phyloP scores from a whole-genome alignment of 2,113 vertebrate species.

The Kobus ellipsiprymnus region DNA sequence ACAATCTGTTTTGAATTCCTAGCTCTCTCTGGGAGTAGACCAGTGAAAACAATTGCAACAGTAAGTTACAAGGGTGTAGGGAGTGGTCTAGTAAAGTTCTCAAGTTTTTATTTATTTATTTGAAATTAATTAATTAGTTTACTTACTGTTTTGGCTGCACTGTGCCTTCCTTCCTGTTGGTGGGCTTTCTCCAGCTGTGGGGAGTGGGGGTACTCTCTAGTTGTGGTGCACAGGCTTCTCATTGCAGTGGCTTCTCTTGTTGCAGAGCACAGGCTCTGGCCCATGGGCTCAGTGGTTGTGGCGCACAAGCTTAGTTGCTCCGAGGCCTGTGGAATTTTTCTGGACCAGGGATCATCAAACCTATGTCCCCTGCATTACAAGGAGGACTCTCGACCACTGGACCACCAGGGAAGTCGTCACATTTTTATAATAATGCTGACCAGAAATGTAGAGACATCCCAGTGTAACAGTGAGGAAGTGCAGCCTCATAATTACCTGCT shows the following conservation, averaged over 20 bases:
- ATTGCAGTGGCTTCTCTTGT: background rate
- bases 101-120: background rate
- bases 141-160: background rate
- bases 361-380: background rate
- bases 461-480: background rate
- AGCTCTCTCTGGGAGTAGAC: background rate
- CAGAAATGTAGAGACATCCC: background rate
- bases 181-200: background rate
- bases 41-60: background rate
- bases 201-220: background rate
- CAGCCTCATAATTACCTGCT: background rate
- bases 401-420: background rate
- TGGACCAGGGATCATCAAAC: background rate
- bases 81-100: background rate
- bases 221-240: background rate
- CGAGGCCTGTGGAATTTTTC: background rate
- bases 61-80: background rate
- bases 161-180: background rate
- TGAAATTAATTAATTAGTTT: background rate
- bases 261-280: background rate
- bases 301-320: background rate
- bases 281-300: background rate
- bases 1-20: background rate
- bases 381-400: background rate
- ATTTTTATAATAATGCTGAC: background rate